Evolutionary conservation across 2,797 vertebrate genomes (phyloP), one percentile per base, ranked within the genome.

Genomic region (Microcaecilia unicolor): DNA sequence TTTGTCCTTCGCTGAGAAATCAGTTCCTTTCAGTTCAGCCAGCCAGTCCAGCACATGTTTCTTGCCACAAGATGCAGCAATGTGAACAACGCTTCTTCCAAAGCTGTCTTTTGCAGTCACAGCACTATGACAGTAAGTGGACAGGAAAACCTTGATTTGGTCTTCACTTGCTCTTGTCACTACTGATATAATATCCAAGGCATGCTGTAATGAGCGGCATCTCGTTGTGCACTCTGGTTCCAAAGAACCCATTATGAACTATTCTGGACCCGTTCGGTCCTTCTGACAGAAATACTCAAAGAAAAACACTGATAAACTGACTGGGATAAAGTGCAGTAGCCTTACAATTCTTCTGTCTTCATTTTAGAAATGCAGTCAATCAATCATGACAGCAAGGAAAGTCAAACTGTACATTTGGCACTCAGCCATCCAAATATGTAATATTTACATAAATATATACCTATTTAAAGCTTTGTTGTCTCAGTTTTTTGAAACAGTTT

Each of bases 121-220:
- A 18, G 86, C 88, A 48, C 97, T 99, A 70, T 92, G 79, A 76
- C 96, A 99, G 45, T 94, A 76, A 39, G 77, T 79, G 16, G 78
- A 83, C 26, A 99, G 78, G 55, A 92, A 97, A 4, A 81, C 82
- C 48, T 87, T 84, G 31, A 97, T 87, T 48, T 87, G 85, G 15
- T 83, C 78, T 67, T 97, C 93, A 3, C 76, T 89, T 32, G 92
- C 88, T 4, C 80, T 64, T 1, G 93, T 98, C 44, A 99, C 50
- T 4, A 91, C 93, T 8, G 93, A 91, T 37, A 97, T 75, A 43
- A 96, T 65, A 61, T 96, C 85, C 25, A 88, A 70, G 11, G 92
- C 96, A 40, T 99, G 96, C 67, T 80, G 76, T 37, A 77, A 64
- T 14, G 96, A 99, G 53, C 84, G 86, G 84, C 96, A 99, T 67